These are phyloP conservation scores for Cygnus buccinator DNA, from an alignment of 2,113 vertebrate genomes.

Conservation along the genomic window DNA sequence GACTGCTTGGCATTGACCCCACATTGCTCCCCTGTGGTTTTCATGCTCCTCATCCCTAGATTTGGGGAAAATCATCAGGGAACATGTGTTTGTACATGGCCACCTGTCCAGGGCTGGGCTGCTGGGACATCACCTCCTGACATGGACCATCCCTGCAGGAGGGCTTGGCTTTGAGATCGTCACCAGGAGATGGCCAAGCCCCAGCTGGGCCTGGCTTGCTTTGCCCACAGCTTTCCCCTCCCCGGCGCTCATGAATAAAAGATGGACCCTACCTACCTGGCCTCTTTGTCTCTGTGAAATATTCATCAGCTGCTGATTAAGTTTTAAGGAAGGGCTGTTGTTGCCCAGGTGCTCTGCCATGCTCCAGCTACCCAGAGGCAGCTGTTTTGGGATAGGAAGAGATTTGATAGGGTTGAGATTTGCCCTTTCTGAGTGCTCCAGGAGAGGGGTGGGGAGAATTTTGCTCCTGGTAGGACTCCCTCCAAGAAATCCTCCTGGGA, in stretches of 20 bases:
- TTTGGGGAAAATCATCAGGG: not conserved
- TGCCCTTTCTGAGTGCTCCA: fast-evolving
- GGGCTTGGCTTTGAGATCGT: not conserved
- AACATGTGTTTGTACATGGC: not conserved
- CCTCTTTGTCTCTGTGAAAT: conserved; percentile 70
- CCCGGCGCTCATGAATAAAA: conserved; percentile 49
- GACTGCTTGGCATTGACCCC: not conserved
- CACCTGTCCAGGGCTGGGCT: not conserved
- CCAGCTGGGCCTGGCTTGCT: not conserved
- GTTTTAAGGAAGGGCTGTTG: conserved; percentile 52
- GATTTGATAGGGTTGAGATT: fast-evolving
- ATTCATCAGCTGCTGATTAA: conserved; percentile 68
- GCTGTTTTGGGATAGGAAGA: fast-evolving
- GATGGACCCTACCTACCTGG: conserved; percentile 53
- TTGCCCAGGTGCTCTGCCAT: not conserved
- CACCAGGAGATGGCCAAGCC: not conserved
- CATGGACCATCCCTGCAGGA: fast-evolving
- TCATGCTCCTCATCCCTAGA: not conserved
- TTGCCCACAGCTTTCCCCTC: not conserved
- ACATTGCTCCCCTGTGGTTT: fast-evolving
- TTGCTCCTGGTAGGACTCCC: not conserved
- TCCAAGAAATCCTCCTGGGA: not conserved
- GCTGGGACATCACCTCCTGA: not conserved
- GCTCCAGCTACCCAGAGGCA: not conserved
- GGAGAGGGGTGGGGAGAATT: not conserved